phyloP scores from a whole-genome alignment of 2,888 invertebrate genomes.

The Emmelina monodactyla region DNA sequence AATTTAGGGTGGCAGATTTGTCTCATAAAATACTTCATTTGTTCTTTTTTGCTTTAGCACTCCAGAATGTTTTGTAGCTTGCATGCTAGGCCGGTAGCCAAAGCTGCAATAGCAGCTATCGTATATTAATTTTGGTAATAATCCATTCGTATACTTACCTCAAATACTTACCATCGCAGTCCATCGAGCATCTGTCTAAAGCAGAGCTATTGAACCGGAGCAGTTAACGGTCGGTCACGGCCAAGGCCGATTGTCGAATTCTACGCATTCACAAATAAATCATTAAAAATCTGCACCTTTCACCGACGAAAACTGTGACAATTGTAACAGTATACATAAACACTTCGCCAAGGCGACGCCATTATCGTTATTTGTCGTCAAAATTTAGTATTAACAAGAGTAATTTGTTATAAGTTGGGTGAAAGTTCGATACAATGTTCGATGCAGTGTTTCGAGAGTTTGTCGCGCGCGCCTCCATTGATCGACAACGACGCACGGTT shows the following conservation, averaged over 20 bases:
- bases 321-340: conserved; percentile 17
- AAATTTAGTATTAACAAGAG: conserved; percentile 5
- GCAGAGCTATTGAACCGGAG: conserved; percentile 43
- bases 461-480: conserved; percentile 41
- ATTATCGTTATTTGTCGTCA: conserved; percentile 12
- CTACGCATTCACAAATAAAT: conserved; percentile 22
- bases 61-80: no score
- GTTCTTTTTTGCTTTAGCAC: no score
- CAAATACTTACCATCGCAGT: conserved; percentile 19
- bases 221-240: conserved; percentile 60
- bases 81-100: no score
- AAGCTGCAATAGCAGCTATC: no score
- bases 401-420: conserved; percentile 19
- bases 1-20: no score
- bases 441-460: conserved; percentile 47
- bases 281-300: conserved; percentile 26
- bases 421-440: conserved; percentile 39
- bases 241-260: conserved; percentile 47
- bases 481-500: conserved; percentile 43
- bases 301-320: conserved; percentile 22
- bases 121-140: no score
- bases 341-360: conserved; percentile 13
- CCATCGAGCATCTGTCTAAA: no score
- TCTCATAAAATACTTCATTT: no score
- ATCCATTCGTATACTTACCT: no score